Evolutionary conservation across 2,888 invertebrate genomes (phyloP), one percentile per base, ranked within the genome.

Genomic region (Gymnosoma rotundatum): DNA sequence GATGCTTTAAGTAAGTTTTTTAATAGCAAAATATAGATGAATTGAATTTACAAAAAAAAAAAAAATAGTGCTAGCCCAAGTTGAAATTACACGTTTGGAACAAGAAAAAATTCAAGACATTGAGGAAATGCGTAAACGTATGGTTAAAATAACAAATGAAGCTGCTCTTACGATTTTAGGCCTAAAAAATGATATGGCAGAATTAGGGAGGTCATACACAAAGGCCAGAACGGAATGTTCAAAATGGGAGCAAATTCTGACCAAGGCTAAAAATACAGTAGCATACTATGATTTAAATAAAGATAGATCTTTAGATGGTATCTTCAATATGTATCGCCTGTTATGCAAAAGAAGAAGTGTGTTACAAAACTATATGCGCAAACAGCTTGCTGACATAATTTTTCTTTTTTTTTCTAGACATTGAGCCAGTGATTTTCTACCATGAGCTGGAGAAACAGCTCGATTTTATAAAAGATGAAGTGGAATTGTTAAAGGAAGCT

Each of bases 1-100:
- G 92, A 92, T 89, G 92, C 92, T 0, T 69, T 92, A 25, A 92
- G 92, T 92, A 86, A 80, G 88, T 16, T 52, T 2, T n/a, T 48
- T 48, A 5, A n/a, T 16, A 48, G 1, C 48, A 5, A 32, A 5
- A 32, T 25, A 4, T 5, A n/a, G n/a, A 16, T 2, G 12, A 16
- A 58, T 42, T 52, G 32, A 32, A 1, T 2, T 32, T 32, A 32
- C 32, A 32, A 8, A 18, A 21, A 52, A 6, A 58, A 20, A n/a
- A 54, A 16, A 10, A 1, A 36, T 18, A 92, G 92, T 92, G 92
- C 87, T 92, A 0, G 91, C 92, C 1, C 92, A 92, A 67, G 90
- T 90, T 8, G 92, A 92, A 86, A 91, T 92, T 48, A 87, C 87
- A 0, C 87, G 89, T 32, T 83, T 91, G 58, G 89, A 91, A 78